phyloP scores from a whole-genome alignment of 2,888 invertebrate genomes.

The Drosophila merina region DNA sequence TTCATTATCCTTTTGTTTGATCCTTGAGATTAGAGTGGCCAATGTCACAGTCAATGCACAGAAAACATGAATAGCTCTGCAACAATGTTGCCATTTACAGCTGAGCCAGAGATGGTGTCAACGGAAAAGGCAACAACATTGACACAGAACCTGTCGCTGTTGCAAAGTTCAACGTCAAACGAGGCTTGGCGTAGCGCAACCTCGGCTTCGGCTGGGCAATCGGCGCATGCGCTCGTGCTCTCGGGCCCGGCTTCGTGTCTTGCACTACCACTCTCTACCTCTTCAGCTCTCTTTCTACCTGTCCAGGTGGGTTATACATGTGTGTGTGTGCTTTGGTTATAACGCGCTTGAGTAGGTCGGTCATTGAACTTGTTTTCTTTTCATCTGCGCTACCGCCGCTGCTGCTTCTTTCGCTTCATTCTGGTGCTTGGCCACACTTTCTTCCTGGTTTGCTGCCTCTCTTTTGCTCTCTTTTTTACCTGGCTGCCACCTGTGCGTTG shows the following conservation, averaged over 20 bases:
- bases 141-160: constrained; percentile 73
- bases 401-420: constrained; percentile 49
- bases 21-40: constrained; percentile 31
- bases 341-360: constrained; percentile 85
- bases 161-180: constrained; percentile 66
- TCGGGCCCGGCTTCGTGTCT: constrained; percentile 30
- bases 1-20: not conserved
- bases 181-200: constrained; percentile 7
- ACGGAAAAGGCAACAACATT: constrained; percentile 47
- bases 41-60: constrained; percentile 81
- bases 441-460: constrained; percentile 65
- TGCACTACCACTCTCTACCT: constrained; percentile 54
- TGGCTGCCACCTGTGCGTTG: constrained; percentile 42
- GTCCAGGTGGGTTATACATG: constrained; percentile 20
- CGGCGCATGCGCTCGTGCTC: constrained; percentile 70
- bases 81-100: constrained; percentile 61
- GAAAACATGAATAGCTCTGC: constrained; percentile 25
- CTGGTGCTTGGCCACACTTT: constrained; percentile 69
- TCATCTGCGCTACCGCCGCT: constrained; percentile 48
- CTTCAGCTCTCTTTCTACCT: constrained; percentile 22
- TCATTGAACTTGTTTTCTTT: constrained; percentile 83
- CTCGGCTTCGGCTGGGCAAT: constrained; percentile 16
- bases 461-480: constrained; percentile 24
- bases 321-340: constrained; percentile 64
- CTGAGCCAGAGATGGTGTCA: constrained; percentile 71